phyloP scores from a whole-genome alignment of 2,113 vertebrate species.

The Solea solea region DNA sequence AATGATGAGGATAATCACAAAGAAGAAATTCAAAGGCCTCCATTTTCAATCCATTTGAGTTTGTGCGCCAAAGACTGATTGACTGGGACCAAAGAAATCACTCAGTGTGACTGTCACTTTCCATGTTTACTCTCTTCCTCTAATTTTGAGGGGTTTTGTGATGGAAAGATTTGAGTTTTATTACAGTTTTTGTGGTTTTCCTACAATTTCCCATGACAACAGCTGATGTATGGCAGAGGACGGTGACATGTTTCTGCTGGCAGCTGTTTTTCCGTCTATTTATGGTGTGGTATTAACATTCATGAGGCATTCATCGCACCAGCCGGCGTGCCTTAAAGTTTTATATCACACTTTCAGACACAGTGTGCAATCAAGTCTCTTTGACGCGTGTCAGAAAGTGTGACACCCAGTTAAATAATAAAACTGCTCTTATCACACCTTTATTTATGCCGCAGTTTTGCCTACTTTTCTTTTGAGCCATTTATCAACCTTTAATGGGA shows the following conservation, averaged over 20 bases:
- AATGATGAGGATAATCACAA: neutral
- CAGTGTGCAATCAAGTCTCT: neutral
- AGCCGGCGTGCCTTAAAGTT: neutral
- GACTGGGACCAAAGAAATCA: neutral
- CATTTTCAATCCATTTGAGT: neutral
- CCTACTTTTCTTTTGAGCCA: neutral
- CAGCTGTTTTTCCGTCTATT: slow-evolving; percentile 1
- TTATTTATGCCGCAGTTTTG: neutral
- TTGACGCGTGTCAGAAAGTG: neutral
- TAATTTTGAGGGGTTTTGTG: too few species aligned
- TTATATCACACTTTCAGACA: neutral
- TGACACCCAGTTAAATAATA: neutral
- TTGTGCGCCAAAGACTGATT: neutral
- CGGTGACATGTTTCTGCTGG: neutral
- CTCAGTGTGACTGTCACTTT: too few species aligned
- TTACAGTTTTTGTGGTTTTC: neutral
- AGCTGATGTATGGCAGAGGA: neutral
- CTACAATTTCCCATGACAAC: neutral
- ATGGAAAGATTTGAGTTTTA: neutral
- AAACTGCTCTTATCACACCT: neutral
- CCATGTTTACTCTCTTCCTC: neutral
- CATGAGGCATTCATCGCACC: neutral
- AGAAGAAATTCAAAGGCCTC: neutral
- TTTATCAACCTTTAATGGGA: neutral
- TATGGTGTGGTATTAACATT: neutral